Evolutionary conservation across 2,888 invertebrate species (phyloP).

Genomic region (Odontocerum albicorne): DNA sequence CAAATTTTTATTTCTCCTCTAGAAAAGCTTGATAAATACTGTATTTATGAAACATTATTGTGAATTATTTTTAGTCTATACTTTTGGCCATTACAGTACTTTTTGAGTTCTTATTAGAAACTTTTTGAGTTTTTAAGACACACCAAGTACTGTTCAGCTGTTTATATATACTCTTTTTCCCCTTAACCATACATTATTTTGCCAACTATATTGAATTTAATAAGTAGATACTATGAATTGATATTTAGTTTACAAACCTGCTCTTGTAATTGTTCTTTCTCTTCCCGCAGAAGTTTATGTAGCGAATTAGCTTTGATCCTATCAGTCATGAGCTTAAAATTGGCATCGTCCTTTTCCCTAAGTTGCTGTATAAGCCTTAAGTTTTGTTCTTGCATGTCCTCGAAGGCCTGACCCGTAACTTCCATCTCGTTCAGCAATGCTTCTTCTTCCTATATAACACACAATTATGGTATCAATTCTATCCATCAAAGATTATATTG

Average conservation of each 20-base stretch:
- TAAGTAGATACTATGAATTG: background rate
- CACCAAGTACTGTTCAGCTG: too few species aligned
- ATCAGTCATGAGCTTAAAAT: slow-evolving; percentile 98
- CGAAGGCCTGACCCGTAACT: slow-evolving; percentile 97
- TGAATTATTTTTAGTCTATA: too few species aligned
- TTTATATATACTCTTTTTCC: too few species aligned
- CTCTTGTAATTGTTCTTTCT: slow-evolving; percentile 91
- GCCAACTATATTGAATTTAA: background rate
- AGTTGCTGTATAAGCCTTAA: slow-evolving; percentile 92
- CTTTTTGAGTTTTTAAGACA: too few species aligned
- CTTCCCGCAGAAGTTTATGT: slow-evolving; percentile 90
- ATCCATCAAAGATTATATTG: too few species aligned
- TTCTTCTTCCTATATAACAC: slow-evolving; percentile 81
- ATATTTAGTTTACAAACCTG: slow-evolving; percentile 63
- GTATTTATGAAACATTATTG: too few species aligned
- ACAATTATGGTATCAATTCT: too few species aligned
- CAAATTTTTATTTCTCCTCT: too few species aligned
- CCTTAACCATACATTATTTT: too few species aligned
- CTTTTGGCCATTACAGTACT: too few species aligned
- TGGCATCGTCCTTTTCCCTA: slow-evolving; percentile 96
- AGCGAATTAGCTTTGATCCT: slow-evolving; percentile 94
- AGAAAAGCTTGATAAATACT: too few species aligned
- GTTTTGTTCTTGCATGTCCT: slow-evolving; percentile 99
- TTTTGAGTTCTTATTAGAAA: too few species aligned
- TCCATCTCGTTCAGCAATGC: slow-evolving; percentile 98